Conservation (phyloP, 2,888 invertebrate species). For the Nudaria mundana region DNA sequence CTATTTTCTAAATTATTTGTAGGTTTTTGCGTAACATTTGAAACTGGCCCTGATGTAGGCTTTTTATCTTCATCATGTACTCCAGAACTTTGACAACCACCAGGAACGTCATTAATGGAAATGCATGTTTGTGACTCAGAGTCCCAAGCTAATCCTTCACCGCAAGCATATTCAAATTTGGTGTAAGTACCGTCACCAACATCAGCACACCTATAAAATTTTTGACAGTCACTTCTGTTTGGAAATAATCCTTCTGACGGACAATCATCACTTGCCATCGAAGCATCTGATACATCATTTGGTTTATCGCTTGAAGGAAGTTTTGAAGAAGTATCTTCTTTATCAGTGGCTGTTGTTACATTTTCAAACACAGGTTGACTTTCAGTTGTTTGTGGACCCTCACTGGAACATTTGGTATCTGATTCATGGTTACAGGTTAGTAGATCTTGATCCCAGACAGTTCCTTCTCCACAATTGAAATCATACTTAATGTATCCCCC, state of each 20-base stretch:
- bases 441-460: constrained; percentile 82
- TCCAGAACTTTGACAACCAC: constrained; percentile 41
- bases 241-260: constrained; percentile 70
- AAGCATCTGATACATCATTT: constrained; percentile 40
- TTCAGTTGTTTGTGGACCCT: constrained; percentile 69
- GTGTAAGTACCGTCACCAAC: constrained; percentile 66
- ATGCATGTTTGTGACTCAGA: constrained; percentile 75
- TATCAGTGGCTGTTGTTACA: too few species aligned
- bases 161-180: constrained; percentile 79
- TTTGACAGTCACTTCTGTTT: constrained; percentile 67
- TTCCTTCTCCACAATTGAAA: constrained; percentile 86
- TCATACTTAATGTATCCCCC: constrained; percentile 83
- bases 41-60: constrained; percentile 12
- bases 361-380: too few species aligned
- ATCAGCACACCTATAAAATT: constrained; percentile 75
- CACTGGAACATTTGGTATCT: constrained; percentile 45
- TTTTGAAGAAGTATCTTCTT: constrained; percentile 20
- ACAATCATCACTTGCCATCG: constrained; percentile 42
- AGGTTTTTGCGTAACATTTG: constrained; percentile 9
- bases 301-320: constrained; percentile 16
- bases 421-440: constrained; percentile 79
- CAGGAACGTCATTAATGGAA: constrained; percentile 70
- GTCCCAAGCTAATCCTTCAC: constrained; percentile 83
- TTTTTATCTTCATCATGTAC: constrained; percentile 39
- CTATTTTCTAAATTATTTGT: constrained; percentile 20